Evolutionary conservation across 2,113 vertebrate genomes (phyloP).

Genomic region (Podilymbus podiceps): DNA sequence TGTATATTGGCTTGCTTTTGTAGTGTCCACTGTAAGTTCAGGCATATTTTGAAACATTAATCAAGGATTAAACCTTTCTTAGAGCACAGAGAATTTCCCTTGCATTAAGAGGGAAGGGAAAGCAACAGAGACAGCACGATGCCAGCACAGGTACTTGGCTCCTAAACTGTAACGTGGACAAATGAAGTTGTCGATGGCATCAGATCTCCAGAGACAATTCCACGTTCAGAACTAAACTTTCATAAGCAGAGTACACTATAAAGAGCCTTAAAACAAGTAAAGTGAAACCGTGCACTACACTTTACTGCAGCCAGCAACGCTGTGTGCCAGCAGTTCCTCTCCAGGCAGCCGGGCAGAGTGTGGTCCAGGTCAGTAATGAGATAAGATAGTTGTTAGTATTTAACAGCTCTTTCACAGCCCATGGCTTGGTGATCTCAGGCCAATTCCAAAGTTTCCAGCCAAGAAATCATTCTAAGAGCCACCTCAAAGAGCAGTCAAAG

Average conservation of each 20-base stretch:
- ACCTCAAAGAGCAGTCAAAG: not conserved
- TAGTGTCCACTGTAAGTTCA: not conserved
- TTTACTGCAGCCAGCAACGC: not conserved
- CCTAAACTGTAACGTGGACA: fast-evolving
- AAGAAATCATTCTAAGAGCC: not conserved
- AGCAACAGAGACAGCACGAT: not conserved
- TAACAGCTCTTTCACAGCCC: not conserved
- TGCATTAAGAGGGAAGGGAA: not conserved
- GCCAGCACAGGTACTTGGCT: not conserved
- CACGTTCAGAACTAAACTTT: not conserved
- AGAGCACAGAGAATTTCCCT: not conserved
- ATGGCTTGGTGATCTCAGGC: not conserved
- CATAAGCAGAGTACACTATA: fast-evolving
- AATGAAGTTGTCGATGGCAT: not conserved
- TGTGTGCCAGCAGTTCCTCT: not conserved
- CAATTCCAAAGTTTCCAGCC: not conserved
- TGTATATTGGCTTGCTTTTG: not conserved
- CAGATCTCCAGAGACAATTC: not conserved
- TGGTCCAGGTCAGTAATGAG: not conserved
- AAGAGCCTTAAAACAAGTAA: not conserved
- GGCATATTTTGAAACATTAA: not conserved
- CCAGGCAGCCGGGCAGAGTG: not conserved
- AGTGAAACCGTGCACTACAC: fast-evolving
- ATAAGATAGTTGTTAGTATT: not conserved
- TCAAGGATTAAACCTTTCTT: not conserved